These are phyloP conservation scores for Hemibagrus wyckioides DNA, from an alignment of 2,113 vertebrate species.

Conservation along the genomic window DNA sequence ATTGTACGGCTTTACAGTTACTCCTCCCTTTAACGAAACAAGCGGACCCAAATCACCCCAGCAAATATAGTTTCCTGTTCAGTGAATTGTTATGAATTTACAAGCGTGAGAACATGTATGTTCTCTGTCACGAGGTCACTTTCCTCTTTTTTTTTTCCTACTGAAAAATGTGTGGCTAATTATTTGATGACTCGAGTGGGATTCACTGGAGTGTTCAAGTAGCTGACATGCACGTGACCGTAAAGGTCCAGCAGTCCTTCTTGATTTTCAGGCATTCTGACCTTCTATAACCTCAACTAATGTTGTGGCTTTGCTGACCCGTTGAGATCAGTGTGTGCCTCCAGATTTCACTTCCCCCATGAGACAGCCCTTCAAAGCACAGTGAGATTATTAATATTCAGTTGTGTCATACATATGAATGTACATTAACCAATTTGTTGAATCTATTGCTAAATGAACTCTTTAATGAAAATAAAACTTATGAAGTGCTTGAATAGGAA, in stretches of 20 bases:
- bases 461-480: constrained; percentile 60
- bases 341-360: constrained; percentile 58
- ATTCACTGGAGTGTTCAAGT: background rate
- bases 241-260: constrained; percentile 23
- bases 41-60: background rate
- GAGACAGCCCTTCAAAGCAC: background rate
- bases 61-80: background rate
- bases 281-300: constrained; percentile 60
- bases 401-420: background rate
- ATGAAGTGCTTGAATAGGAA: constrained; percentile 58
- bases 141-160: background rate
- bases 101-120: background rate
- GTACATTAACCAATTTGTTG: background rate
- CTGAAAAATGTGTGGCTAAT: background rate
- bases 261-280: constrained; percentile 53
- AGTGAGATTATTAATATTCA: background rate
- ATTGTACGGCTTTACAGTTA: background rate
- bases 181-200: background rate
- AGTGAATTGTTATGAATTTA: background rate
- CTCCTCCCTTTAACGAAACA: background rate
- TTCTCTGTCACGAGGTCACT: background rate
- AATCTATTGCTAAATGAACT: constrained; percentile 13
- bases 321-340: constrained; percentile 56
- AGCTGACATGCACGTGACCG: background rate
- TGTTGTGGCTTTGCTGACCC: constrained; percentile 65